Percentiles rank a stretch among this genome's conserved stretches.
phyloP scores from a whole-genome alignment of 2,888 invertebrate species.

The Rhaphigaster nebulosa region DNA sequence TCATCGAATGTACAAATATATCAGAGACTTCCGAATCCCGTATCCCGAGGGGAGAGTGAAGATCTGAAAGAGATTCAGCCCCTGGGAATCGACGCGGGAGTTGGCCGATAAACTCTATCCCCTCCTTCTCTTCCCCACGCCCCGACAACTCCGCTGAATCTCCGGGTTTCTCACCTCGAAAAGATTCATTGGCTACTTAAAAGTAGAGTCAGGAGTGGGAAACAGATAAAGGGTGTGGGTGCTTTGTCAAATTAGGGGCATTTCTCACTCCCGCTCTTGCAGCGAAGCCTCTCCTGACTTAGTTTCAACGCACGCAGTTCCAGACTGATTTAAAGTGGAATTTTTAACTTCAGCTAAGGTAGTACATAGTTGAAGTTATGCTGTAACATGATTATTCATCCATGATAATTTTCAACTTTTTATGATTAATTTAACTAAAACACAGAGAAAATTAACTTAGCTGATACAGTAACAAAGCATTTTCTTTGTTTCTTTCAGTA shows the following conservation, averaged over 20 bases:
- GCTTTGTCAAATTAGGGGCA: slow-evolving; percentile 50
- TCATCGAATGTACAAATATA: neutral
- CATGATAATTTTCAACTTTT: neutral
- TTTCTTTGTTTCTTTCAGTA: too few species aligned
- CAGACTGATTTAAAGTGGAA: neutral
- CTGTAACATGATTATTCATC: neutral
- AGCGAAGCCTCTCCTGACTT: neutral
- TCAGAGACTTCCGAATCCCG: neutral
- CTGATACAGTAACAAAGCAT: too few species aligned
- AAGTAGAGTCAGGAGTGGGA: slow-evolving; percentile 53
- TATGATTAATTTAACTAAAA: too few species aligned
- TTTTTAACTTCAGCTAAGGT: neutral
- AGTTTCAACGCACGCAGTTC: neutral
- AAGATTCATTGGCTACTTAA: slow-evolving; percentile 55
- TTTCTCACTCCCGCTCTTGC: slow-evolving; percentile 16
- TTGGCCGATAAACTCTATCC: neutral
- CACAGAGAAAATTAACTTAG: too few species aligned
- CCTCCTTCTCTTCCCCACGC: too few species aligned
- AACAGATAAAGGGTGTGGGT: slow-evolving; percentile 27
- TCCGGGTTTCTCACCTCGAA: slow-evolving; percentile 44
- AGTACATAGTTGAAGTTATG: neutral
- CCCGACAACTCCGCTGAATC: slow-evolving; percentile 7
- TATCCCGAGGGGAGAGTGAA: neutral
- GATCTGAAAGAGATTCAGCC: slow-evolving; percentile 29
- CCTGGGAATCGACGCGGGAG: neutral